phyloP scores from a whole-genome alignment of 2,797 vertebrate genomes.

The Chromis chromis region DNA sequence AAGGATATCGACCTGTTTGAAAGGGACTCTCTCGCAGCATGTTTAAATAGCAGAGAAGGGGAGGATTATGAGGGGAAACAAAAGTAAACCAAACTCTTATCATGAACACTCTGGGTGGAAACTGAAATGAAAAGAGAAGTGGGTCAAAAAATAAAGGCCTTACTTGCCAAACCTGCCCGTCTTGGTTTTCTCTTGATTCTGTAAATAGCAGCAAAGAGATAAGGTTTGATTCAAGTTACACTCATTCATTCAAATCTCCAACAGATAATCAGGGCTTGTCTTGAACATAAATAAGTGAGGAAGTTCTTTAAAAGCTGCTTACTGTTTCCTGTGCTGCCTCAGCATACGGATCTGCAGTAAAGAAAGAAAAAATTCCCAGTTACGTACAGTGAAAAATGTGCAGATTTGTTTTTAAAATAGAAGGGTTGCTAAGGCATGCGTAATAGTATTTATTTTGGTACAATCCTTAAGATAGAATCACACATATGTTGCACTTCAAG shows the following conservation, averaged over 20 bases:
- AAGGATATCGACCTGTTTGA: constrained; percentile 8
- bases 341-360: constrained; percentile 82
- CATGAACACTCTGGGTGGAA: neutral
- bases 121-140: constrained; percentile 3
- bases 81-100: constrained; percentile 10
- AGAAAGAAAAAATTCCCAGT: constrained; percentile 6
- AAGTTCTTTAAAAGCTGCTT: constrained; percentile 30
- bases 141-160: constrained; percentile 48
- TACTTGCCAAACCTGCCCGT: constrained; percentile 78
- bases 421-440: neutral
- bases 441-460: neutral
- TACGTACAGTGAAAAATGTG: neutral
- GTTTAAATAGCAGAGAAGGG: constrained; percentile 25
- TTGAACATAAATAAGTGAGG: neutral
- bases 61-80: constrained; percentile 7
- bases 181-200: constrained; percentile 77
- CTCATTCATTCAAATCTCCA: neutral
- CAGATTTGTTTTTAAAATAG: neutral
- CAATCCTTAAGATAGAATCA: too few species aligned
- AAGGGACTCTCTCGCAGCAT: neutral
- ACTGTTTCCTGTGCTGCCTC: constrained; percentile 64
- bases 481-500: too few species aligned
- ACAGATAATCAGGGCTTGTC: constrained; percentile 11
- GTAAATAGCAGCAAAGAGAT: constrained; percentile 53
- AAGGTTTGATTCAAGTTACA: constrained; percentile 14